Percentiles rank a stretch among this genome's conserved stretches.
Conservation (phyloP, 2,888 invertebrate species). For the Tetragonisca angustula region DNA sequence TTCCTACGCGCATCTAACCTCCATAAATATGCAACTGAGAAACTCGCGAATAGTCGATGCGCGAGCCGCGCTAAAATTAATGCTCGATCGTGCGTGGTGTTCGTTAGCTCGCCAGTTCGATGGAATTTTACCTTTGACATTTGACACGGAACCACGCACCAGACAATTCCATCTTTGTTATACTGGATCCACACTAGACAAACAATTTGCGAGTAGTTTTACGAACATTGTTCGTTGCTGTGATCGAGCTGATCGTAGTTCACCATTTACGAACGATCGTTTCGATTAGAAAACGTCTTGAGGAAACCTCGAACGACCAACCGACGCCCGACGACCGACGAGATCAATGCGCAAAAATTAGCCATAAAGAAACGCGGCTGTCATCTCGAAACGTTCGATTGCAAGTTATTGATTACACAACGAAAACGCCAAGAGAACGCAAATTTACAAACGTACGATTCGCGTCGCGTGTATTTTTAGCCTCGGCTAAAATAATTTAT, state of each 20-base stretch:
- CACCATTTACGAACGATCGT: neutral
- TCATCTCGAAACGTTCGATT: neutral
- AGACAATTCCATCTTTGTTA: neutral
- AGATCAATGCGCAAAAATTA: neutral
- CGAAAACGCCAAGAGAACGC: slow-evolving; percentile 39
- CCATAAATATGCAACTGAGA: slow-evolving; percentile 73
- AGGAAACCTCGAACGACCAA: neutral
- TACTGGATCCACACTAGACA: too few relatives aligned
- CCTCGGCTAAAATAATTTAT: neutral
- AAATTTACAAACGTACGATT: slow-evolving; percentile 33
- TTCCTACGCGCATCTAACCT: slow-evolving; percentile 64
- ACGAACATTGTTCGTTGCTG: too few relatives aligned
- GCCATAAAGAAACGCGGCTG: neutral
- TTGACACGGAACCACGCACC: slow-evolving; percentile 18
- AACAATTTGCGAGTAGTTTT: too few relatives aligned
- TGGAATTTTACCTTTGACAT: slow-evolving; percentile 53
- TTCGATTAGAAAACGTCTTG: neutral
- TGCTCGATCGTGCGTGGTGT: slow-evolving; percentile 29
- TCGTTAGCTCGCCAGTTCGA: slow-evolving; percentile 1
- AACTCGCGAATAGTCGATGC: slow-evolving; percentile 5
- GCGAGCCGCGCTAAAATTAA: slow-evolving; percentile 42
- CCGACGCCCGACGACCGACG: accelerated
- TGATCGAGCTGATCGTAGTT: too few relatives aligned
- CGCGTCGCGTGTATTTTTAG: neutral
- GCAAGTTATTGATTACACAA: slow-evolving; percentile 30